Evolutionary conservation across 2,113 vertebrate species (phyloP).

Genomic region (Aplodontia rufa): DNA sequence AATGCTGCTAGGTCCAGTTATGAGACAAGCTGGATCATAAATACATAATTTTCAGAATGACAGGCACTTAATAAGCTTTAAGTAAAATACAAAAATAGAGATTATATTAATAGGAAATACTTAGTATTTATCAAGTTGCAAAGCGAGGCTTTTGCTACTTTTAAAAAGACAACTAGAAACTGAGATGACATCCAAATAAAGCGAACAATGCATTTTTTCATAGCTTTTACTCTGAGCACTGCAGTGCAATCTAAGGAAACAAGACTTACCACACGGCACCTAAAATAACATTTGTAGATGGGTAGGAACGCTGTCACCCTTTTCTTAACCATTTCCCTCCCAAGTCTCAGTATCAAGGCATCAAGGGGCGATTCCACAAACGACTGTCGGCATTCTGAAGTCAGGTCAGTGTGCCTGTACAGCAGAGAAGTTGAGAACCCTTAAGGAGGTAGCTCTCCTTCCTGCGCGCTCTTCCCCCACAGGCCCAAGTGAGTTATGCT

Average conservation of each 20-base stretch:
- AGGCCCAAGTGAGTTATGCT: slow-evolving; percentile 83
- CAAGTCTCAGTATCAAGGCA: slow-evolving; percentile 36
- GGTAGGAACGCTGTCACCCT: slow-evolving; percentile 18
- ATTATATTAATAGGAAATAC: slow-evolving; percentile 86
- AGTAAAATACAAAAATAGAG: slow-evolving; percentile 87
- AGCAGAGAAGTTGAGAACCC: slow-evolving; percentile 64
- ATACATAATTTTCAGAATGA: slow-evolving; percentile 57
- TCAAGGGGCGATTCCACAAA: neutral
- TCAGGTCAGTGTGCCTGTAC: neutral
- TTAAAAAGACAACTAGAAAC: slow-evolving; percentile 67
- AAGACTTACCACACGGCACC: slow-evolving; percentile 46
- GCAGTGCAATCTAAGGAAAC: slow-evolving; percentile 69
- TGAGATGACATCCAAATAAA: slow-evolving; percentile 75
- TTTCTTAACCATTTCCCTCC: slow-evolving; percentile 24
- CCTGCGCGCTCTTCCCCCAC: slow-evolving; percentile 51
- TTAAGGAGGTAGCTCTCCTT: neutral
- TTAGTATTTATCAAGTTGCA: slow-evolving; percentile 84
- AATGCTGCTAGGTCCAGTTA: neutral
- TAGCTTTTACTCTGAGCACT: slow-evolving; percentile 73
- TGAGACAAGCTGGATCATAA: neutral
- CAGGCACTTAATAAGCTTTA: slow-evolving; percentile 86
- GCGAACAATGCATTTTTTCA: slow-evolving; percentile 79
- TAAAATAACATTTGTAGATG: slow-evolving; percentile 49
- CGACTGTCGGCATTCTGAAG: slow-evolving; percentile 58
- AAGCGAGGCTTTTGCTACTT: slow-evolving; percentile 74